Evolutionary conservation across 2,113 vertebrate genomes (phyloP).

Genomic region (Myrmecophaga tridactyla): DNA sequence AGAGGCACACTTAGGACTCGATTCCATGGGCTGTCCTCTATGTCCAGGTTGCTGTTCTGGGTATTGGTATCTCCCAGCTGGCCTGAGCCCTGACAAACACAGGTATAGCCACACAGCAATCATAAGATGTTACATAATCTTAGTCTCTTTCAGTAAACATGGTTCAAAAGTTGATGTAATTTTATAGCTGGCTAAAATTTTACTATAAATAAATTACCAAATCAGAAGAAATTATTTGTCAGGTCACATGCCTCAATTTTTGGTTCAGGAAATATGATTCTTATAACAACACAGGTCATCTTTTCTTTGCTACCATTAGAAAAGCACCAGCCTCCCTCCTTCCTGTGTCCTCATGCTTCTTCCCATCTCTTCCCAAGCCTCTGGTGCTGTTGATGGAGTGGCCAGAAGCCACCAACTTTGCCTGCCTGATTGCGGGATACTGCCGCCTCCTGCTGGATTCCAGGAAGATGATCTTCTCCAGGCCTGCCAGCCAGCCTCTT

Average conservation of each 20-base stretch:
- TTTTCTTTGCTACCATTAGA: background rate
- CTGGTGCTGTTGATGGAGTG: constrained; percentile 98
- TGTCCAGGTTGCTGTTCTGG: background rate
- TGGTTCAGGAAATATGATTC: background rate
- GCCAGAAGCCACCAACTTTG: constrained; percentile 98
- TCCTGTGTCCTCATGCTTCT: constrained; percentile 7
- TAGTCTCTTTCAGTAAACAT: constrained; percentile 38
- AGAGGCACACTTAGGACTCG: background rate
- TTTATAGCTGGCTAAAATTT: constrained; percentile 30
- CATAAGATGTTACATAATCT: constrained; percentile 41
- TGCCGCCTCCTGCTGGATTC: constrained; percentile 97
- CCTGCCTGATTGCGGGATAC: constrained; percentile 97
- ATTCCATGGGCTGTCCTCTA: background rate
- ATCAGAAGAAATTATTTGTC: constrained; percentile 47
- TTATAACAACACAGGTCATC: background rate
- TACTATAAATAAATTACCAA: constrained; percentile 42
- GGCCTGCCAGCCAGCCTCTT: constrained; percentile 87
- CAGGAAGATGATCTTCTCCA: constrained; percentile 94
- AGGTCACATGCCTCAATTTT: background rate
- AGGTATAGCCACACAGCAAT: background rate
- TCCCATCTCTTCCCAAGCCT: constrained; percentile 84
- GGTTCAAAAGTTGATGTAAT: constrained; percentile 42
- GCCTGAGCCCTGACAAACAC: background rate
- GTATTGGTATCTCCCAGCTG: background rate
- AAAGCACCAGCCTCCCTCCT: background rate